A percentile compares a stretch with the other conserved stretches of the same genome.
phyloP scores from a whole-genome alignment of 2,113 vertebrate species.

The Eulemur rufifrons region DNA sequence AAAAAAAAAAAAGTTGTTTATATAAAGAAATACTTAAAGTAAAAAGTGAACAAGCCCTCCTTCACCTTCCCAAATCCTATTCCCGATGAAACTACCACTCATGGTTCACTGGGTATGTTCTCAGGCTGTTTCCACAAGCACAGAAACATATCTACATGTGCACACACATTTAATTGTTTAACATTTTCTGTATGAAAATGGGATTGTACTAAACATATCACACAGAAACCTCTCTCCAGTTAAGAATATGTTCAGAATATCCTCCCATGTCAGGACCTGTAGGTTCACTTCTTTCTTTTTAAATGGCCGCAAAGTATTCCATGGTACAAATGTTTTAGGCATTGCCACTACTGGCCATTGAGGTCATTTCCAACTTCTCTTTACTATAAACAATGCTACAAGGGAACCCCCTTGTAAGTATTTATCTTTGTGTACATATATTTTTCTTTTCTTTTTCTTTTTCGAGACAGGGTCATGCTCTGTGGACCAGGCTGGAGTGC shows the following conservation, averaged over 20 bases:
- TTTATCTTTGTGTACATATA: no score
- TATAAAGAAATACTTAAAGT: background rate
- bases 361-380: background rate
- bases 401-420: background rate
- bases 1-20: background rate
- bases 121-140: background rate
- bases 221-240: background rate
- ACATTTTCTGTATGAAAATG: background rate
- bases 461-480: no score
- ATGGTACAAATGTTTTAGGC: background rate
- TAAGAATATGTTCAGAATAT: background rate
- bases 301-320: background rate
- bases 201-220: background rate
- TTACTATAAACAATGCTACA: background rate
- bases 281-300: background rate
- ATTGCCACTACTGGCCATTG: background rate
- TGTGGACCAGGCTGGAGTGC: no score
- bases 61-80: background rate
- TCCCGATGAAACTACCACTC: background rate
- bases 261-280: background rate
- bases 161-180: background rate
- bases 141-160: background rate
- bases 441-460: no score
- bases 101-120: background rate
- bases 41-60: background rate